phyloP scores from a whole-genome alignment of 2,797 vertebrate genomes.

The Diglossa cyanea region DNA sequence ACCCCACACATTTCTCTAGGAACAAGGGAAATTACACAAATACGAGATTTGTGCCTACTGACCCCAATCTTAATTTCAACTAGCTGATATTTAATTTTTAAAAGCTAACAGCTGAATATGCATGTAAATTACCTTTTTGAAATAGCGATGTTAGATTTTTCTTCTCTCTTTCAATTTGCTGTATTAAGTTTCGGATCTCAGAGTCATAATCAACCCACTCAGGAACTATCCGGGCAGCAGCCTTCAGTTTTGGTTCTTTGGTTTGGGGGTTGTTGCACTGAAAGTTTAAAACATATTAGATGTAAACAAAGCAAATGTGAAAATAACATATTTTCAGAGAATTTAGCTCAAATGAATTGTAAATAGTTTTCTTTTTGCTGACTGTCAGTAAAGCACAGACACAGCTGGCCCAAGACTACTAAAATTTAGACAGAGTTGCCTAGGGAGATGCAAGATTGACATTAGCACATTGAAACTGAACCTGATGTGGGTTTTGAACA shows the following conservation, averaged over 20 bases:
- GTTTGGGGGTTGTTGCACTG: conserved; percentile 99
- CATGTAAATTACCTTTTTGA: conserved; percentile 21
- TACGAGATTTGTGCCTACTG: background rate
- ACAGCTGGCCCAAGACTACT: too few relatives aligned
- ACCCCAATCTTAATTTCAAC: background rate
- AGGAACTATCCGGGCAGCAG: conserved; percentile 89
- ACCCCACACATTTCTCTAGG: background rate
- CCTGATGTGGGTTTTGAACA: background rate
- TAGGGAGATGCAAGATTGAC: background rate
- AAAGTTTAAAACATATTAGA: conserved; percentile 31
- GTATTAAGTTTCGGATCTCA: conserved; percentile 85
- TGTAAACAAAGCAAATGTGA: background rate
- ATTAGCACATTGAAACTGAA: background rate
- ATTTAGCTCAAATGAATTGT: background rate
- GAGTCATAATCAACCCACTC: conserved; percentile 91
- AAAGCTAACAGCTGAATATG: background rate
- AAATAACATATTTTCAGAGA: background rate
- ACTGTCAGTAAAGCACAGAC: background rate
- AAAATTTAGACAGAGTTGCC: background rate
- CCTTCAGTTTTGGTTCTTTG: conserved; percentile 94
- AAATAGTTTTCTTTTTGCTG: background rate
- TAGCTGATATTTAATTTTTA: background rate
- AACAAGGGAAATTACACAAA: background rate
- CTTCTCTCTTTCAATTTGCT: conserved; percentile 71
- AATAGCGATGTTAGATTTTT: background rate